These are phyloP conservation scores for Eulemur coronatus DNA, from an alignment of 2,797 vertebrate genomes.

Conservation along the genomic window DNA sequence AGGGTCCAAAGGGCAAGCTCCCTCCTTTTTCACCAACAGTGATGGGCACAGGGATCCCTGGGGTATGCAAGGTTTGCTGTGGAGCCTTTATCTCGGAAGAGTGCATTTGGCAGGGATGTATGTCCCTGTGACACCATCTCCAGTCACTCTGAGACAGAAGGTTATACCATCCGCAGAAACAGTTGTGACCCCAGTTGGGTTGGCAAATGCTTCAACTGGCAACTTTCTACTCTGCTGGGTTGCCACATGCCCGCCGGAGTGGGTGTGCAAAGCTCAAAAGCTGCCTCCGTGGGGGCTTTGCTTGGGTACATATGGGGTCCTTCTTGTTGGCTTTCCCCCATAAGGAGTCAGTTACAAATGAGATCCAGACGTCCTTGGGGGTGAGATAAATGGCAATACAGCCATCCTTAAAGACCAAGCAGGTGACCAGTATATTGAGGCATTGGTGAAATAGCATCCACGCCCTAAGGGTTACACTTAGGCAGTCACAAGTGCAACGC, in stretches of 20 bases:
- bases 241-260: not conserved
- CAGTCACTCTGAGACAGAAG: not conserved
- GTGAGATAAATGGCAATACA: not conserved
- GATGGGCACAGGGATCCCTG: not conserved
- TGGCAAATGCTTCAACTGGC: not conserved
- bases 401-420: not conserved
- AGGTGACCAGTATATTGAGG: not conserved
- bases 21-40: not conserved
- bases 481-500: not conserved
- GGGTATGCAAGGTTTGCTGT: not conserved
- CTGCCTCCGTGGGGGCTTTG: not conserved
- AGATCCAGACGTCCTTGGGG: not conserved
- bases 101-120: not conserved
- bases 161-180: not conserved
- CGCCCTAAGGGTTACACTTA: not conserved
- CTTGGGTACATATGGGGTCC: not conserved
- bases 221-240: not conserved
- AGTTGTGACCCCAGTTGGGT: not conserved
- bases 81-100: not conserved
- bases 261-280: not conserved
- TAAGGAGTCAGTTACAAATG: not conserved
- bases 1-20: not conserved
- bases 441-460: not conserved
- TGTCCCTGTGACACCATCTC: not conserved
- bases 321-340: not conserved